Evolutionary conservation across 2,888 invertebrate genomes (phyloP).

Genomic region (Coelinius sp.): DNA sequence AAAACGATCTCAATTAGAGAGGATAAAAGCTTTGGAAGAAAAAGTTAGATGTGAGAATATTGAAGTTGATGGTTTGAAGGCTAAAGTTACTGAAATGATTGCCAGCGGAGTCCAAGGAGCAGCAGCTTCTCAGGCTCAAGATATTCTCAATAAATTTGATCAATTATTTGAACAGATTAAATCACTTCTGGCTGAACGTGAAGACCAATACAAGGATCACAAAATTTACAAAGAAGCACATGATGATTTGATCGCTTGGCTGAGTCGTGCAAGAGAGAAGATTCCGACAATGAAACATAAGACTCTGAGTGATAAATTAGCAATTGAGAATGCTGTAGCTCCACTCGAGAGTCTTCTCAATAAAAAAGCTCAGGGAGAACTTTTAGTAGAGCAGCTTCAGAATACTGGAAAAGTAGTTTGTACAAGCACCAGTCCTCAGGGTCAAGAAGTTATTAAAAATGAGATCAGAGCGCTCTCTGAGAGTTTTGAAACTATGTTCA

Average conservation of each 20-base stretch:
- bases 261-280: constrained; percentile 89
- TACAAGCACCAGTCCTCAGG: constrained; percentile 85
- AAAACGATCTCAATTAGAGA: constrained; percentile 88
- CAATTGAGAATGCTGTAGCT: constrained; percentile 89
- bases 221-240: constrained; percentile 91
- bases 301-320: constrained; percentile 87
- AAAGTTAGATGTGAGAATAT: constrained; percentile 91
- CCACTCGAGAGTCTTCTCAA: constrained; percentile 89
- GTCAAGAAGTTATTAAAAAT: constrained; percentile 85
- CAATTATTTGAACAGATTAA: constrained; percentile 83
- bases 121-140: constrained; percentile 87
- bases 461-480: constrained; percentile 89
- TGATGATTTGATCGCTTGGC: constrained; percentile 91
- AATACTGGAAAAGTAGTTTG: constrained; percentile 90
- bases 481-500: constrained; percentile 87
- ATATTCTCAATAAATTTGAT: constrained; percentile 87
- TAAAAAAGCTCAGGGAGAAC: constrained; percentile 91
- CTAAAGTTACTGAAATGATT: constrained; percentile 89
- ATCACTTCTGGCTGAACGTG: constrained; percentile 80
- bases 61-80: constrained; percentile 87
- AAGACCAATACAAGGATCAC: constrained; percentile 90
- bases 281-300: constrained; percentile 89
- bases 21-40: constrained; percentile 88
- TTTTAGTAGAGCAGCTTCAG: constrained; percentile 87
- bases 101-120: constrained; percentile 88